Evolutionary conservation across 2,888 invertebrate species (phyloP).

Genomic region (Myathropa florea): DNA sequence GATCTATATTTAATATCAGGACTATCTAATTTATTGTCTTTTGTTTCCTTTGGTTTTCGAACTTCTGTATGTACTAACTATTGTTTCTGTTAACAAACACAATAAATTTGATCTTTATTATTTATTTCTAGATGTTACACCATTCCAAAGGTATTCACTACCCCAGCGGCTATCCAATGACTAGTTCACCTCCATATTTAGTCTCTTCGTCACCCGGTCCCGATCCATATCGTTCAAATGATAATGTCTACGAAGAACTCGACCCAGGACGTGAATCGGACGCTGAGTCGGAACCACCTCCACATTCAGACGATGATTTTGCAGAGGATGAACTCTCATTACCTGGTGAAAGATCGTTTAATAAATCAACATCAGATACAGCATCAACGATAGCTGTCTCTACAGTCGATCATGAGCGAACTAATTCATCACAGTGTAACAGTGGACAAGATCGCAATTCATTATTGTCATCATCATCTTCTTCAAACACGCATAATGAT

Average conservation of each 20-base stretch:
- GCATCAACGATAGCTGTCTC: conserved; percentile 71
- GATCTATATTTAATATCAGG: too few relatives aligned
- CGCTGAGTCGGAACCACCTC: conserved; percentile 84
- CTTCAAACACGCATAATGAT: conserved; percentile 75
- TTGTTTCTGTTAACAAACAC: too few relatives aligned
- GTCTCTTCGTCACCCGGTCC: conserved; percentile 87
- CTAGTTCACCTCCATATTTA: conserved; percentile 84
- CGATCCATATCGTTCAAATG: conserved; percentile 84
- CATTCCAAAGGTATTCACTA: conserved; percentile 85
- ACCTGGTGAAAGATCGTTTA: conserved; percentile 81
- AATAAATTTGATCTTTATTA: neutral
- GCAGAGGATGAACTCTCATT: conserved; percentile 90
- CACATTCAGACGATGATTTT: conserved; percentile 91
- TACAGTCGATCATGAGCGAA: conserved; percentile 74
- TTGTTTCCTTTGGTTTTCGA: too few relatives aligned
- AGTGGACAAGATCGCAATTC: conserved; percentile 78
- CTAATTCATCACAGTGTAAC: conserved; percentile 59
- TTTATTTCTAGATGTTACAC: conserved; percentile 83
- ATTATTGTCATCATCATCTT: conserved; percentile 79
- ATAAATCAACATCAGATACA: conserved; percentile 74
- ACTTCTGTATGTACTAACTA: too few relatives aligned
- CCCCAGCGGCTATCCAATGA: conserved; percentile 84
- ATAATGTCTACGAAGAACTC: conserved; percentile 92
- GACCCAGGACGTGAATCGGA: conserved; percentile 84
- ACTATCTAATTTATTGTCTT: too few relatives aligned